These are phyloP conservation scores for Ornithoptera priamus DNA, from an alignment of 2,888 invertebrate species.

Conservation along the genomic window DNA sequence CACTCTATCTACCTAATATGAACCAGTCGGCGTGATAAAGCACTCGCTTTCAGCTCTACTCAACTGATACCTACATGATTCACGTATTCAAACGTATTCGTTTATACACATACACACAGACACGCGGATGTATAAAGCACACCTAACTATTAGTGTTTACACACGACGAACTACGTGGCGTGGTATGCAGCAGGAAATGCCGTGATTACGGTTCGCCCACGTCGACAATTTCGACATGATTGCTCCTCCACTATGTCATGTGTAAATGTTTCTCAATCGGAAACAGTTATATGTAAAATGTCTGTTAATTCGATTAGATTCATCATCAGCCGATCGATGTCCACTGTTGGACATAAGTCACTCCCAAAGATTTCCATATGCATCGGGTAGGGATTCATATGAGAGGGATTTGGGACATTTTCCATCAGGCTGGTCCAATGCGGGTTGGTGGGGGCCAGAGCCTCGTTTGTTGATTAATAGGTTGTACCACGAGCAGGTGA, in stretches of 20 bases:
- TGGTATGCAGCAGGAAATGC: conserved; percentile 8
- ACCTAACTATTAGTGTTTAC: conserved; percentile 7
- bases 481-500: too few species aligned
- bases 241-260: conserved; percentile 10
- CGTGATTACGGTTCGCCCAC: conserved; percentile 29
- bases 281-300: conserved; percentile 4
- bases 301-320: background rate
- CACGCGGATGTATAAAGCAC: conserved; percentile 9
- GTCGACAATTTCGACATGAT: conserved; percentile 17
- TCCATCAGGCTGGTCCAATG: too few species aligned
- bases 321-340: too few species aligned
- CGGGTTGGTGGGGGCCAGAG: too few species aligned
- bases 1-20: conserved; percentile 19
- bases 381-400: too few species aligned
- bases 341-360: too few species aligned
- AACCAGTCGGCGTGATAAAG: conserved; percentile 20
- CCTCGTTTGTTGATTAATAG: too few species aligned
- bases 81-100: conserved; percentile 9
- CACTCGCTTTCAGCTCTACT: conserved; percentile 13
- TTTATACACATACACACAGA: background rate
- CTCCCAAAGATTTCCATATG: too few species aligned
- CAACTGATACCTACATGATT: conserved; percentile 26
- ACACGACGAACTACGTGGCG: background rate
- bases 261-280: conserved; percentile 11
- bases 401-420: too few species aligned